Base-by-base conservation (phyloP, 2,797 vertebrate genomes). In the Acanthurus leucopareius region DNA sequence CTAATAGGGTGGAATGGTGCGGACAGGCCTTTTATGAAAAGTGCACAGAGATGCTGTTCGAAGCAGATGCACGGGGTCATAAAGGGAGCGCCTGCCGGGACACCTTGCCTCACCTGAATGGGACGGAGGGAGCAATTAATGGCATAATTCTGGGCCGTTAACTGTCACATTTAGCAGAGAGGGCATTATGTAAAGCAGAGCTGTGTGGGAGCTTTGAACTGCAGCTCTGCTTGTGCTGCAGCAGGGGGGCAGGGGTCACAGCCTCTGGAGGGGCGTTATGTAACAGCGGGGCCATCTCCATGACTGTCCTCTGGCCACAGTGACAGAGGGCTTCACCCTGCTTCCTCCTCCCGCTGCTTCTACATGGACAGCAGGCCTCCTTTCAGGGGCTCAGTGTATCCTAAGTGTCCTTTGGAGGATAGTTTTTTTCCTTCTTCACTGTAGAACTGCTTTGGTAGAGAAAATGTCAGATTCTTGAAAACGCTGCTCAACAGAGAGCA, bases 231-330 rank as follows among this genome's bases (percentile, higher is more conserved):
- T 51, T 54, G 75, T 62, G 54, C 80, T 74, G 75, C 81, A 71
- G 81, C 54, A 14, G 28, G 28, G 28, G 86, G 69, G 35, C 85
- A 71, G 65, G 14, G 86, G 88, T 81, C 81, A 75, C 8, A 45
- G 77, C 81, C 76, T 60, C 80, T 56, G 78, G 83, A 83, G 86
- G 65, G 58, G 32, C 28, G 35, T 92, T 89, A 92, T 54, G 56
- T 77, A 92, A 92, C 79, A 82, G 83, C 73, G 2, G 52, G 66
- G 19, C 71, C 67, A 38, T 90, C 89, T 91, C 83, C 59, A 63
- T 77, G 75, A 64, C 49, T 56, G 70, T 82, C 84, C 89, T 69
- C 71, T 51, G 63, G 85, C 77, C 83, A 75, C 81, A 38, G 73
- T 44, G 73, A 73, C 77, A 86, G 47, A 19, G 62, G 16, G 63